Evolutionary conservation across 2,113 vertebrate genomes (phyloP).

Genomic region (Myxocyprinus asiaticus): DNA sequence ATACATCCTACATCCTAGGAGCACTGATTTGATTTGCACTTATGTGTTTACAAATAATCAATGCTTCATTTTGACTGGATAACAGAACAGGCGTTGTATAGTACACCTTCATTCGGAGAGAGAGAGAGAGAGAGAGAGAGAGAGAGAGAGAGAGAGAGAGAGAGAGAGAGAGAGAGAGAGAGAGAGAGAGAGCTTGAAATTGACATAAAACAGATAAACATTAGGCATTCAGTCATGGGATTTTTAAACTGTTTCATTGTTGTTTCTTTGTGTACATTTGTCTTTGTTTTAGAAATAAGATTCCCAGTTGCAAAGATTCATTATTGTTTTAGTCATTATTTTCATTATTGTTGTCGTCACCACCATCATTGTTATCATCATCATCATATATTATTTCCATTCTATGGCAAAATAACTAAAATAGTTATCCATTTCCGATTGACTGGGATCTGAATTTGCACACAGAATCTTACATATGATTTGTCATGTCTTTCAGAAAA

Average conservation of each 20-base stretch:
- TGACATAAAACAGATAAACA: slow-evolving; percentile 14
- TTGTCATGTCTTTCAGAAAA: neutral
- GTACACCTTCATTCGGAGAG: slow-evolving; percentile 26
- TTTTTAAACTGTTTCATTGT: neutral
- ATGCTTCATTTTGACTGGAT: slow-evolving; percentile 68
- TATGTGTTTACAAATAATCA: slow-evolving; percentile 79
- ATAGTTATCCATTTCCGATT: too few relatives aligned
- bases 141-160: slow-evolving; percentile 30
- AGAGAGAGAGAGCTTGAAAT: slow-evolving; percentile 42
- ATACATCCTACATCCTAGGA: slow-evolving; percentile 58
- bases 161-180: slow-evolving; percentile 22
- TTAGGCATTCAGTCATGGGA: neutral
- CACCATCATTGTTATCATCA: neutral
- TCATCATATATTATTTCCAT: too few relatives aligned
- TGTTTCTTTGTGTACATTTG: neutral
- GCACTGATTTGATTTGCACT: slow-evolving; percentile 74
- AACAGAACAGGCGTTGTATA: slow-evolving; percentile 54
- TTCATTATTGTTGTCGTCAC: neutral
- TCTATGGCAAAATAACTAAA: too few relatives aligned
- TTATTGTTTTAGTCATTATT: neutral
- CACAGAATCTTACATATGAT: neutral
- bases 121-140: slow-evolving; percentile 26
- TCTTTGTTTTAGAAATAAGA: neutral
- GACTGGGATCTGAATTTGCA: neutral
- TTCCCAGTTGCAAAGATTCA: neutral